Evolutionary conservation across 1,140 invertebrate species (phyloP), one percentile per base, ranked within the genome.

Genomic region (Steinernema khuongi): DNA sequence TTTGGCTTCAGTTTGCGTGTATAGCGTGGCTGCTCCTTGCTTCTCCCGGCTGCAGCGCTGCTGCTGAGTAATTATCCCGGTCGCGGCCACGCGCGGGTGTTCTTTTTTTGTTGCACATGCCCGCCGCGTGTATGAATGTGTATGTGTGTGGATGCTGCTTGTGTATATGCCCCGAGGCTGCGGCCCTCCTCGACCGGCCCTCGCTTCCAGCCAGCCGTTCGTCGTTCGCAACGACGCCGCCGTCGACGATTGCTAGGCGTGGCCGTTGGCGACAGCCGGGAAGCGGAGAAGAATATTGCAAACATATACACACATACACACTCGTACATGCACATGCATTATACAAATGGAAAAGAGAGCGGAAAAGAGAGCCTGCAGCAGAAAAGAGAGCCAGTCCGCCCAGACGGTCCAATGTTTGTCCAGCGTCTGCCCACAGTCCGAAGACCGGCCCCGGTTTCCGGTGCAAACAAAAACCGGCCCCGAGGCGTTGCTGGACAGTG

Each of bases 161-260:
- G 50, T 60, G 50, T 60, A 60, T 60, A 60, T 60, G 50, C 50
- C 50, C 50, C 50, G 50, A 60, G 50, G 50, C 50, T 60, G 50
- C 50, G 50, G 50, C 50, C 50, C 50, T 60, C 50, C 14, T 14
- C 50, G 14, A 60, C 14, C 50, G 50, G 19, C n/a, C n/a, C n/a
- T n/a, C n/a, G n/a, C n/a, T n/a, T 41, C 7, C 36, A 41, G 36
- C 36, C 50, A 60, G 50, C 50, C 50, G 50, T 60, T 60, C 50
- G 50, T 60, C 50, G 50, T 60, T 60, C 50, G 50, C 50, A 17
- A 26, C 50, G 2, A 60, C 50, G 50, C 14, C 50, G 50, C 50
- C 26, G 50, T n/a, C 50, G 50, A 60, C 50, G 22, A 60, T 60
- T 60, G 50, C 50, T 60, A 60, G 50, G 50, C 50, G 50, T 60